Evolutionary conservation across 2,113 vertebrate species (phyloP), one percentile per base, ranked within the genome.

Genomic region (Carassius carassius): DNA sequence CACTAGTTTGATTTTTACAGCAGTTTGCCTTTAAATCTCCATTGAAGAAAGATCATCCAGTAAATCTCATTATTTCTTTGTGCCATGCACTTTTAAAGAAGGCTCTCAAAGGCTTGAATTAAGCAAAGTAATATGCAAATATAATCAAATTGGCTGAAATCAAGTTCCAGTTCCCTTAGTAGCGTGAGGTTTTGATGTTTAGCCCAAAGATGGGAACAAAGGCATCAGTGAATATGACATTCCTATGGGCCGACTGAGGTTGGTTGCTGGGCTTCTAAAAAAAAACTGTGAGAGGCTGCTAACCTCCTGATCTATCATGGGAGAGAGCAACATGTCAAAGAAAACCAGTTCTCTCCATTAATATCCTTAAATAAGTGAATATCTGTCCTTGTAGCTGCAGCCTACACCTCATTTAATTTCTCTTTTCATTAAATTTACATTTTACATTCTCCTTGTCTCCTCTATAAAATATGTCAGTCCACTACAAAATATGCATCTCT

Each of bases 291-390:
- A 41, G 41, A 41, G 41, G 41, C 8, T 41, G 41, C 41, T 41
- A 89, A 90, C 88, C 89, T 90, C 84, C 79, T 65, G 76, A 91
- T 93, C 92, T 87, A 89, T 93, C 91, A 92, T 86, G 79, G 51
- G 83, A 83, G 85, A 90, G 92, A 91, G 87, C 86, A 88, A 84
- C 85, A 49, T 90, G 93, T 92, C 89, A 92, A 86, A 86, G 84
- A 89, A 91, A 92, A 91, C 86, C 86, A 89, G 90, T 79, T 90
- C 87, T 86, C 86, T 93, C 89, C 91, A 91, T 94, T 92, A 92
- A 86, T 89, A 90, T 85, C 62, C 82, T 84, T 87, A 89, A 85
- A 88, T 83, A 85, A 84, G 82, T 72, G 87, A 87, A 92, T 91
- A 86, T 58, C 80, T 84, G 82, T 89, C 88, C 84, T 84, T 82